Evolutionary conservation across 1,140 invertebrate species (phyloP), one percentile per base, ranked within the genome.

Genomic region (Tigriopus japonicus): DNA sequence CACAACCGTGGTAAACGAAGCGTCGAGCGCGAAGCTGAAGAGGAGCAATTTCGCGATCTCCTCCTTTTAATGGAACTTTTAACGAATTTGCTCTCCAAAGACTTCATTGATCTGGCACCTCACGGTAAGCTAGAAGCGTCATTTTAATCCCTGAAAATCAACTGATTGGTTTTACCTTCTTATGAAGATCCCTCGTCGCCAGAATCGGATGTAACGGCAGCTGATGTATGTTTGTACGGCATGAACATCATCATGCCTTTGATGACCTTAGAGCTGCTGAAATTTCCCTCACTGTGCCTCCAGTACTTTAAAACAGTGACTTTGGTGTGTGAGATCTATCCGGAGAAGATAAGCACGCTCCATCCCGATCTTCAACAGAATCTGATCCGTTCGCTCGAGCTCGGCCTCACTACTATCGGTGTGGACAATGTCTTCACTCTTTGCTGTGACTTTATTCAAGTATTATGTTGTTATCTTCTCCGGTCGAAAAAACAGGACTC

Each of bases 211-310:
- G 68, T 78, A 14, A 75, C 72, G 13, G 76, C 78, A 5, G 76
- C 75, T 1, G 78, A 83, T 68, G 80, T 86, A 21, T 81, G 80
- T 65, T 66, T 86, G 2, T 79, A 77, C 70, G 83, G 84, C 23
- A 71, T 87, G 0, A 79, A 78, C 66, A 80, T 83, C 54, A 73
- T 87, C 54, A 80, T 86, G 74, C 84, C 84, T 19, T 69, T 87
- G 53, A 84, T 87, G 77, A 83, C 76, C 52, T 71, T 77, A n/a
- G 81, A 86, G 67, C 68, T 87, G 19, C 70, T 86, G 7, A 78
- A 83, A 68, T 82, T 85, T 70, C 75, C 75, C 1, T 74, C 75
- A 3, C 69, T 88, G 13, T 86, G 84, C 66, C 66, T 67, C 13
- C 71, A 76, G 63, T 79, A 78, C 65, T 78, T 76, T 66, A 78